These are phyloP conservation scores for Pluvianellus socialis DNA, from an alignment of 2,113 vertebrate genomes.

Conservation along the genomic window DNA sequence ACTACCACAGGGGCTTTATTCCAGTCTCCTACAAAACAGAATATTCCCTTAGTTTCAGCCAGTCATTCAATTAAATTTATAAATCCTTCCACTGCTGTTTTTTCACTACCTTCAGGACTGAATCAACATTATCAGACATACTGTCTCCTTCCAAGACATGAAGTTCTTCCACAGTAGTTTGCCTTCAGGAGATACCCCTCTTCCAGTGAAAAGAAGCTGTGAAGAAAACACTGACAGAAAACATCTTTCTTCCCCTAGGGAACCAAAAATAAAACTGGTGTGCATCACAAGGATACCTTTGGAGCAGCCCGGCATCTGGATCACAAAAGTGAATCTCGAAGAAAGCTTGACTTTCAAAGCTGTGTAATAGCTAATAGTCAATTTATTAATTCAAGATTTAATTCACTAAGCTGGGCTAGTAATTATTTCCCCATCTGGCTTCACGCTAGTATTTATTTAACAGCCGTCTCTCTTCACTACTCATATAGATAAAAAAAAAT, in stretches of 20 bases:
- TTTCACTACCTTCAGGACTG: not conserved
- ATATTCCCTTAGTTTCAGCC: not conserved
- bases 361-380: not conserved
- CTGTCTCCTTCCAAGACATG: not conserved
- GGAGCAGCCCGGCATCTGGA: not conserved
- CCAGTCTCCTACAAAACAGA: not conserved
- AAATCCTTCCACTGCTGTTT: not conserved
- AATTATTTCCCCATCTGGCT: conserved; percentile 46
- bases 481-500: not conserved
- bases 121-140: not conserved
- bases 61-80: not conserved
- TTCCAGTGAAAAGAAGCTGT: not conserved
- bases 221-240: not conserved
- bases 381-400: conserved; percentile 21
- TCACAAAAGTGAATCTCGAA: not conserved
- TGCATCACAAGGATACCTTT: not conserved
- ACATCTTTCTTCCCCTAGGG: not conserved
- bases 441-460: not conserved
- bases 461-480: not conserved
- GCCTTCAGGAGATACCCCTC: not conserved
- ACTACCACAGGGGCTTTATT: not conserved
- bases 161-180: not conserved
- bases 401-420: not conserved
- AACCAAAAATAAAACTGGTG: not conserved
- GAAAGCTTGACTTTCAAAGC: not conserved